These are phyloP conservation scores for Sclerurus mexicanus DNA, from an alignment of 2,113 vertebrate species.

Conservation along the genomic window DNA sequence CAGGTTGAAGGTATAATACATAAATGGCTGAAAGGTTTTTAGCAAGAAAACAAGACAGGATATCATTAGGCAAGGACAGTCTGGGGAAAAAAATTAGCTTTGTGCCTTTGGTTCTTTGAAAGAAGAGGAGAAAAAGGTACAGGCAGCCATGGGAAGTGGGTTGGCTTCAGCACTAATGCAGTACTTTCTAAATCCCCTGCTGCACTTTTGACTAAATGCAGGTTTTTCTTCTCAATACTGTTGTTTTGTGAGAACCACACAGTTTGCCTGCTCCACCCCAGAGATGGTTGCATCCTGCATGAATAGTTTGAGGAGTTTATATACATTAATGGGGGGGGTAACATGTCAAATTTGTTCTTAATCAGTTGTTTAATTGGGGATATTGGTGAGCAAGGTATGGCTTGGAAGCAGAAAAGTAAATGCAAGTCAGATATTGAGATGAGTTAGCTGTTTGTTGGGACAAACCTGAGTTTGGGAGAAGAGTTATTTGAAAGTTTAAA, in stretches of 20 bases:
- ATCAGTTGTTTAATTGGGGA: background rate
- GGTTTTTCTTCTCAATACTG: background rate
- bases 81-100: background rate
- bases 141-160: background rate
- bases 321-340: background rate
- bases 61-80: background rate
- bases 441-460: background rate
- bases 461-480: background rate
- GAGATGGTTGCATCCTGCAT: background rate
- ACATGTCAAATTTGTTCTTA: background rate
- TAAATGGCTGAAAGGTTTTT: slow-evolving; percentile 16
- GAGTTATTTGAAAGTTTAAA: background rate
- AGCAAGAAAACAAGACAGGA: background rate
- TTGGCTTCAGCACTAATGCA: background rate
- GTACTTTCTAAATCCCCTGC: background rate
- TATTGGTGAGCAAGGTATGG: background rate
- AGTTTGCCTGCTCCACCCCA: background rate
- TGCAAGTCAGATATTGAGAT: background rate
- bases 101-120: background rate
- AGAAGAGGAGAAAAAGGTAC: background rate
- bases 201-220: background rate
- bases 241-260: background rate
- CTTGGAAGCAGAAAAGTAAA: background rate
- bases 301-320: background rate
- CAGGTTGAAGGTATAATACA: slow-evolving; percentile 3